Evolutionary conservation across 1,140 invertebrate genomes (phyloP), one percentile per base, ranked within the genome.

Genomic region (Rhynchophorus ferrugineus): DNA sequence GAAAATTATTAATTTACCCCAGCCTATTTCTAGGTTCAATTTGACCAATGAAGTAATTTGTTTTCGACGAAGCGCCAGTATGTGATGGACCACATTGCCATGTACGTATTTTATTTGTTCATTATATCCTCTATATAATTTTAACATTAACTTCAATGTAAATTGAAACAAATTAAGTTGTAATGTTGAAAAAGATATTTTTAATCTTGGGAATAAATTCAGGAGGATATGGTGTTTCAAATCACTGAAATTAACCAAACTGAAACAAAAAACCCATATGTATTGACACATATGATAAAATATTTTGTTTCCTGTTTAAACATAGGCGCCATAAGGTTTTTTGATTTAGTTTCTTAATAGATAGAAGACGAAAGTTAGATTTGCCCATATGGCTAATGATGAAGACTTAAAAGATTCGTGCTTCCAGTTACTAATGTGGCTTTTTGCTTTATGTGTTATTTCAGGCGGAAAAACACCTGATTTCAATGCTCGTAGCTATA

Each of bases 381-480:
- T 39, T 44, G 48, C 48, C 48, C 38, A 49, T 44, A 42, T 35
- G 39, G 39, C 39, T 29, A 24, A 34, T 8, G 6, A 16, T 20
- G 18, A 11, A 38, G 46, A 6, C 2, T 37, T 22, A 36, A 42
- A 36, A 44, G 9, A 8, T 14, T 52, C 36, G 51, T 47, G 36
- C 46, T 58, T 54, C 47, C 16, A 2, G 13, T 33, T 46, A 45
- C 50, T 57, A 57, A 54, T 43, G 39, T n/a, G 14, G 9, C 18
- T 44, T 35, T 49, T 54, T 54, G 66, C 70, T 58, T 61, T 73
- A 71, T 69, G 69, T 75, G 69, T 69, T 60, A 72, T 87, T 92
- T 59, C 79, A 97, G 93, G 95, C 75, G 96, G 95, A 8, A 98
- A 98, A 76, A 99, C 96, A 17, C 96, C 96, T 35, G 95, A 98